Conservation (phyloP, 2,888 invertebrate genomes). For the Xestia ashworthii region DNA sequence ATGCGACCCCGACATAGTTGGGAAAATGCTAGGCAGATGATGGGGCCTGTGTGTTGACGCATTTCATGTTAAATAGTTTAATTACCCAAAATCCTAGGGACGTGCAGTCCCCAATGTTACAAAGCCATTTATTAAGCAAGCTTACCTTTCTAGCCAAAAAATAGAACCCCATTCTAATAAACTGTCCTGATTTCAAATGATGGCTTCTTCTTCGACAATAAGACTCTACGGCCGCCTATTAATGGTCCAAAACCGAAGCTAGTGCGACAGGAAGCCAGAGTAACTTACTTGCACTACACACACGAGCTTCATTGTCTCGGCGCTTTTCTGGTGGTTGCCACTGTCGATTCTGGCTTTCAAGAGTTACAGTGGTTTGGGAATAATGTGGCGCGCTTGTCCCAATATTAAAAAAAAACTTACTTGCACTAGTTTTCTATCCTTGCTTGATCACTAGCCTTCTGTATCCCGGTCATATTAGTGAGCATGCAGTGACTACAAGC, state of each 20-base stretch:
- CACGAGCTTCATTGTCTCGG: no score
- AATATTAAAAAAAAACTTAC: not conserved
- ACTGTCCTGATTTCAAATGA: not conserved
- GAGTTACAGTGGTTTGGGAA: no score
- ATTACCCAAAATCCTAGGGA: not conserved
- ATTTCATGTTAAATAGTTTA: not conserved
- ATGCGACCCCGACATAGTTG: no score
- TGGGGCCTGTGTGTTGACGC: not conserved
- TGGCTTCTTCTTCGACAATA: not conserved
- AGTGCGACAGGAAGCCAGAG: not conserved
- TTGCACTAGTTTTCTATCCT: not conserved
- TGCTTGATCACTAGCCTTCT: not conserved
- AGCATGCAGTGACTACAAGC: not conserved
- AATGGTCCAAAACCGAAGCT: not conserved
- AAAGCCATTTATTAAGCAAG: not conserved
- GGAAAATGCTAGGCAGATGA: no score
- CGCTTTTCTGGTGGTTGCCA: no score
- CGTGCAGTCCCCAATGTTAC: not conserved
- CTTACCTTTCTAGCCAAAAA: not conserved
- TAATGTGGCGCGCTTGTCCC: no score
- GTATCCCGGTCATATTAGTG: not conserved
- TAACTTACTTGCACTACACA: not conserved
- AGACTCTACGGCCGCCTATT: not conserved
- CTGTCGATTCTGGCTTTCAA: no score
- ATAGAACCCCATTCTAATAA: not conserved